Conservation (phyloP, 2,113 vertebrate species). For the Trichechus manatus region DNA sequence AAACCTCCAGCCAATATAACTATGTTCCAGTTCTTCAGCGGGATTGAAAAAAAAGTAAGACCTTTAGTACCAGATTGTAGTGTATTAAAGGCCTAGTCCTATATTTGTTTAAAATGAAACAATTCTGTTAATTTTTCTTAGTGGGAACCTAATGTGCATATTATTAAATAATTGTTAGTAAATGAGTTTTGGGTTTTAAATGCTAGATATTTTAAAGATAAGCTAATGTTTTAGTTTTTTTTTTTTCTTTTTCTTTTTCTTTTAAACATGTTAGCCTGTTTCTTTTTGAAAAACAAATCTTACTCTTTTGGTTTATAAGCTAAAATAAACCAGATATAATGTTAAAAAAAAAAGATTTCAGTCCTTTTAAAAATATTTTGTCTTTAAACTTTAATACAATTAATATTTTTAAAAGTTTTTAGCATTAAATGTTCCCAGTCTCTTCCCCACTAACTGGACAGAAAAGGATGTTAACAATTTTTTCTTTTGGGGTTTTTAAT, state of each 20-base stretch:
- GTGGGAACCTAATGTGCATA: constrained; percentile 76
- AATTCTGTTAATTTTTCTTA: constrained; percentile 79
- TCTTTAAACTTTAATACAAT: constrained; percentile 37
- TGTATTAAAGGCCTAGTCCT: constrained; percentile 81
- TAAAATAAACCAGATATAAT: constrained; percentile 60
- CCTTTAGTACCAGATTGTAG: constrained; percentile 82
- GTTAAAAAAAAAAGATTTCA: constrained; percentile 60
- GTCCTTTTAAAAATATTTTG: constrained; percentile 62
- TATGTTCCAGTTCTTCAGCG: constrained; percentile 99
- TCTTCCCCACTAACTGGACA: constrained; percentile 51
- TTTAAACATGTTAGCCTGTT: constrained; percentile 51
- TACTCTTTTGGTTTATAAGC: constrained; percentile 66
- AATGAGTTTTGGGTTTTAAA: constrained; percentile 78
- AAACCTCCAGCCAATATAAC: constrained; percentile 98
- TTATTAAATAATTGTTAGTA: constrained; percentile 72
- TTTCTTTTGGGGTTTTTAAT: constrained; percentile 57
- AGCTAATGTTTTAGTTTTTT: constrained; percentile 51
- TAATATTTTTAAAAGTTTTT: constrained; percentile 52
- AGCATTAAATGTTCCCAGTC: constrained; percentile 54
- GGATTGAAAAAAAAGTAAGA: constrained; percentile 99
- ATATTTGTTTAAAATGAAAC: constrained; percentile 78
- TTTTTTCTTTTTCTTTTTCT: constrained; percentile 27
- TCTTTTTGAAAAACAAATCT: constrained; percentile 74
- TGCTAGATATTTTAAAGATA: constrained; percentile 65
- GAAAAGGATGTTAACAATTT: constrained; percentile 51